phyloP scores from a whole-genome alignment of 2,888 invertebrate species.

The Dryadula phaetusa region DNA sequence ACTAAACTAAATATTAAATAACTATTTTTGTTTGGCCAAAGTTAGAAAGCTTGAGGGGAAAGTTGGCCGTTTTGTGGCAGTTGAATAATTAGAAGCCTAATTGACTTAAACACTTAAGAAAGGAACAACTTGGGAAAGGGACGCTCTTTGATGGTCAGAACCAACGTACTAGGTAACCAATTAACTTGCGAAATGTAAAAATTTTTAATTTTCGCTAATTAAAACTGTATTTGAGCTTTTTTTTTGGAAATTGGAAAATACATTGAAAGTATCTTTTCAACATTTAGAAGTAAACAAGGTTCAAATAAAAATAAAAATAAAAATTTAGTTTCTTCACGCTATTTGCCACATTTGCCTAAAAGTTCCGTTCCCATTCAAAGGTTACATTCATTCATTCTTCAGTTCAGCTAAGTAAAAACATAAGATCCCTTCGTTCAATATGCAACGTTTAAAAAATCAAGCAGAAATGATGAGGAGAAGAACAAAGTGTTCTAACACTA shows the following conservation, averaged over 20 bases:
- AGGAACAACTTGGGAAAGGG: conserved; percentile 13
- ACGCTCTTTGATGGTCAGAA: conserved; percentile 20
- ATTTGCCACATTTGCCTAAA: too few species aligned
- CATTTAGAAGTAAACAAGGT: too few species aligned
- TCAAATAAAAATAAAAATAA: too few species aligned
- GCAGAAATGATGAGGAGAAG: too few species aligned
- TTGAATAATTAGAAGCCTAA: conserved; percentile 26
- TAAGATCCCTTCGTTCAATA: too few species aligned
- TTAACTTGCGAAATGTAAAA: conserved; percentile 15
- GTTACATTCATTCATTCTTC: too few species aligned
- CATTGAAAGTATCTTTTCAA: too few species aligned
- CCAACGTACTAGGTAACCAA: conserved; percentile 17
- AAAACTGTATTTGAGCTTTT: not conserved
- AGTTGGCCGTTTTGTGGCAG: conserved; percentile 25
- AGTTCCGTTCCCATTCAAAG: too few species aligned
- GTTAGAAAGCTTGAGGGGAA: conserved; percentile 20
- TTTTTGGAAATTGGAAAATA: not conserved
- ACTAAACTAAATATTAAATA: not conserved
- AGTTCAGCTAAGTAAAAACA: too few species aligned
- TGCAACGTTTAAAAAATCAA: too few species aligned
- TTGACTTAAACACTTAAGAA: conserved; percentile 31
- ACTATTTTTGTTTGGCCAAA: conserved; percentile 10
- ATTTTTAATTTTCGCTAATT: conserved; percentile 15
- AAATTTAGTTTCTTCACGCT: too few species aligned
- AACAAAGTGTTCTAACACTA: too few species aligned